phyloP scores from a whole-genome alignment of 2,888 invertebrate species.

The Phlogophora meticulosa region DNA sequence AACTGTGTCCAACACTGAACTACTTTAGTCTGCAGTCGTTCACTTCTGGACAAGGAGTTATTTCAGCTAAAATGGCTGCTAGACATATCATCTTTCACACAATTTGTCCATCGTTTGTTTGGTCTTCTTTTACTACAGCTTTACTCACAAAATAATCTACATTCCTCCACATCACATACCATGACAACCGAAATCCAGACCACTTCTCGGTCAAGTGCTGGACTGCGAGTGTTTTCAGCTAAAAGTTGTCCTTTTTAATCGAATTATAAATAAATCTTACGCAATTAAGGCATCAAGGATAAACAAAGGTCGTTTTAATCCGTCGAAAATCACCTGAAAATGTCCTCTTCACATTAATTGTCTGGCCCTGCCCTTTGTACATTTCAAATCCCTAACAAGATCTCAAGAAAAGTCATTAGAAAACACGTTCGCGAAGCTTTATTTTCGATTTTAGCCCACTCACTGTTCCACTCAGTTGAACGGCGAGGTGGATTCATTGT shows the following conservation, averaged over 20 bases:
- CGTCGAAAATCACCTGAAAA: constrained; percentile 48
- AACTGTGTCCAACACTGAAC: not conserved
- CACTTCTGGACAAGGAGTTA: not conserved
- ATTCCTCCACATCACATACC: no score
- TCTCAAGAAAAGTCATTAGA: constrained; percentile 58
- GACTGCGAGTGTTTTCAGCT: no score
- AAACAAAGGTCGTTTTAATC: constrained; percentile 31
- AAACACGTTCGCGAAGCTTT: constrained; percentile 56
- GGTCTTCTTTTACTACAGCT: no score
- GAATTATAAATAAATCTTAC: constrained; percentile 26
- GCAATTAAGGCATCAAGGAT: constrained; percentile 29
- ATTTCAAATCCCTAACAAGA: constrained; percentile 55
- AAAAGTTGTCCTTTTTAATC: constrained; percentile 4
- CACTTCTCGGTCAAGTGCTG: no score
- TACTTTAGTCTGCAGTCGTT: not conserved
- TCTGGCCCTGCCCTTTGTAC: constrained; percentile 43
- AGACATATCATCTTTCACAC: no score
- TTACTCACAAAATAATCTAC: no score
- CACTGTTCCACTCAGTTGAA: constrained; percentile 46
- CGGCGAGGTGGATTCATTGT: constrained; percentile 56
- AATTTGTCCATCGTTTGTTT: no score
- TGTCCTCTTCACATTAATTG: constrained; percentile 49
- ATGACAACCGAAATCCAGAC: no score
- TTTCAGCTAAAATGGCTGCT: constrained; percentile 9
- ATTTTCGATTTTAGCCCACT: constrained; percentile 59